Evolutionary conservation across 1,140 invertebrate species (phyloP), one percentile per base, ranked within the genome.

Genomic region (Ganaspis sp.): DNA sequence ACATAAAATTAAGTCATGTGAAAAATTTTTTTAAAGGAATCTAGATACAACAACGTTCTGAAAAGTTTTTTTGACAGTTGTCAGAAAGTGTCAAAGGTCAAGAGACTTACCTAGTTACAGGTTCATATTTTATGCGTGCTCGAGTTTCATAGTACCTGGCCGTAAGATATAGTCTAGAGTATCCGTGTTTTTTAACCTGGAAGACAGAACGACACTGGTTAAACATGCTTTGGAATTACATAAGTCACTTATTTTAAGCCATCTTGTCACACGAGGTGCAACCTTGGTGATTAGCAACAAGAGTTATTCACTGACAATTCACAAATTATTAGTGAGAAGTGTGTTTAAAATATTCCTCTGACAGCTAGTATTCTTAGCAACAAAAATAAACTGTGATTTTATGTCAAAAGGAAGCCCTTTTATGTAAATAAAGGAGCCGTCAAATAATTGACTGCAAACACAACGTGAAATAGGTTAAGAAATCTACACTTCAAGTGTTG

Each of bases 111-210:
- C 84, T 87, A 29, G 77, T 80, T 19, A 84, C 81, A 23, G 78
- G 78, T 38, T 82, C 82, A 71, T 49, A 82, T 76, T 84, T 87
- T 53, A 82, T 29, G 9, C 79, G 77, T 23, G 84, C 23, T 26
- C 82, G 81, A 29, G 84, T 81, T 34, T 87, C 83, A 54, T 87
- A 84, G 38, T 79, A 86, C 45, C 81, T 87, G 9, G 83, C 82
- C 17, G 81, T 85, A 11, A 87, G 45, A 49, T 88, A 82, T 9
- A 87, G 73, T 37, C 75, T 91, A 23, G 85, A 81, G 71, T 75
- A 84, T 26, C 83, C 85, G 72, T 88, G 84, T 82, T 88, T 90
- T 85, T 89, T 87, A n/a, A 91, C 82, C 89, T 91, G 80, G 70
- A 88, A 87, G 29, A 49, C 42, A 76, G 23, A 83, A 84, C 70